Evolutionary conservation across 2,113 vertebrate species (phyloP).

Genomic region (Progne subis): DNA sequence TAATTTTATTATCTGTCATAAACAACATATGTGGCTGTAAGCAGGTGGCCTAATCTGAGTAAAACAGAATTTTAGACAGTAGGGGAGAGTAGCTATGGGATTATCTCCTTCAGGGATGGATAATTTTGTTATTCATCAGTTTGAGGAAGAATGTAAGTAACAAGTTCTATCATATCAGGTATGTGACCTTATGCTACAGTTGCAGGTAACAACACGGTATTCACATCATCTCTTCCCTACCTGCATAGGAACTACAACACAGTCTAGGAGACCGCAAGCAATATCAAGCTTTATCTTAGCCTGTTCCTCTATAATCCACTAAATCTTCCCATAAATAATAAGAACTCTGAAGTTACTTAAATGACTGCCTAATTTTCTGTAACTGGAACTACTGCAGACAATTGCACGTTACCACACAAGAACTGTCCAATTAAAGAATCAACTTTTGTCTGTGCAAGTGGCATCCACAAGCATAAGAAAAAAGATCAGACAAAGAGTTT

Average conservation of each 20-base stretch:
- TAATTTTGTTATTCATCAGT: not conserved
- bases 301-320: not conserved
- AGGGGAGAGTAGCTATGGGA: not conserved
- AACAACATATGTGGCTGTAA: not conserved
- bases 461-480: conserved; percentile 16
- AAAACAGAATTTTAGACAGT: not conserved
- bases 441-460: conserved; percentile 32
- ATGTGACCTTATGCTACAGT: not conserved
- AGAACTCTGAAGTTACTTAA: not conserved
- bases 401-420: conserved; percentile 25
- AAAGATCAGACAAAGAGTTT: not conserved
- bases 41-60: not conserved
- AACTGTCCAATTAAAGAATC: not conserved
- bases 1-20: not conserved
- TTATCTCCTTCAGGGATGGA: not conserved
- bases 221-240: not conserved
- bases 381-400: conserved; percentile 10
- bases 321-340: not conserved
- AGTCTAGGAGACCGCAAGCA: not conserved
- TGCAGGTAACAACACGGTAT: not conserved
- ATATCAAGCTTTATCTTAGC: not conserved
- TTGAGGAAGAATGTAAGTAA: not conserved
- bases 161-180: not conserved
- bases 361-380: not conserved
- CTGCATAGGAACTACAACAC: not conserved